Base-by-base conservation (phyloP, 2,113 vertebrate species). In the Picathartes gymnocephalus region DNA sequence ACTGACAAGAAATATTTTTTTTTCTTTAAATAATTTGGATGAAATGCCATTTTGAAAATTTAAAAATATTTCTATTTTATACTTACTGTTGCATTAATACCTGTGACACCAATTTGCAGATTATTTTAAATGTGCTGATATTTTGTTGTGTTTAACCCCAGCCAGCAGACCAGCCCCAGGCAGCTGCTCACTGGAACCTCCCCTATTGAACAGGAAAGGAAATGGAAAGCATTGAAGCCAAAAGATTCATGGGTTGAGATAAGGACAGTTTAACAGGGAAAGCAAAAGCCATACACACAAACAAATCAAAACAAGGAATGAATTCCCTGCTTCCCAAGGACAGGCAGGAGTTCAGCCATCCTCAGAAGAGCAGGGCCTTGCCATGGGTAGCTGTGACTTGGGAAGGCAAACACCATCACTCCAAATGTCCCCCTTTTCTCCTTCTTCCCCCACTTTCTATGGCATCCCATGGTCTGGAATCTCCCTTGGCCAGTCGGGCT, bases 381-480 rank as follows among this genome's bases (percentile, higher is more conserved):
- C n/a, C n/a, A n/a, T n/a, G n/a, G n/a, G n/a, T n/a, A n/a, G n/a
- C n/a, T n/a, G n/a, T n/a, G 18, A 9, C 16, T 47, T 45, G n/a
- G 13, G 13, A 31, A 22, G 21, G 37, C 2, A 3, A 56, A 35
- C 10, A 7, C 2, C 53, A 48, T 9, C 35, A 58, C 5, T 3
- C 44, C 53, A 58, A 39, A 48, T 18, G 1, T 11, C 7, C 1
- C 78, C 30, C 19, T 13, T 40, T n/a, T 53, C 21, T 65, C 5
- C 2, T 24, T 16, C 45, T 77, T 45, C 23, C 51, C 39, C 17
- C 42, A 48, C 4, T 39, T 39, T 12, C 10, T 11, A 23, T 28
- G 42, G 14, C 0, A 0, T 10, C 22, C 1, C n/a, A 6, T 17
- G n/a, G 20, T 30, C 37, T 70, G 65, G 37, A 10, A 19, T 10